Conservation (phyloP, 53 echinoderm and acorn worm genomes). For the Antedon mediterranea region DNA sequence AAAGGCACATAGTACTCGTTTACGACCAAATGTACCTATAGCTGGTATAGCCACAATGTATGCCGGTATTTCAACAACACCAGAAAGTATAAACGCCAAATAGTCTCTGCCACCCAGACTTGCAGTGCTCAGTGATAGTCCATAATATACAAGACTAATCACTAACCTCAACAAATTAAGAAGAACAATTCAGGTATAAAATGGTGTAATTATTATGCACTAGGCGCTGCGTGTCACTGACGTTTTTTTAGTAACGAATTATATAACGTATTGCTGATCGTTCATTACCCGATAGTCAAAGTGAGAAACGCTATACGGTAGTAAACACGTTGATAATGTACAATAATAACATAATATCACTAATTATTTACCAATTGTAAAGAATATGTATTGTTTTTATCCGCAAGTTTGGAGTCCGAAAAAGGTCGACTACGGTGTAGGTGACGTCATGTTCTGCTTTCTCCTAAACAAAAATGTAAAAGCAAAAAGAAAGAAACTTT, state of each 20-base stretch:
- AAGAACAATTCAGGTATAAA: too few relatives aligned
- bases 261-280: too few relatives aligned
- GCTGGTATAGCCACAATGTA: constrained; percentile 15
- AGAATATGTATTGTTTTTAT: background rate
- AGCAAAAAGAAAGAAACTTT: too few relatives aligned
- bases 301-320: too few relatives aligned
- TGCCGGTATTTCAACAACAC: constrained; percentile 43
- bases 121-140: constrained; percentile 31
- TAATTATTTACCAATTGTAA: constrained; percentile 11
- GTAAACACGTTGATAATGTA: too few relatives aligned
- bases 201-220: too few relatives aligned
- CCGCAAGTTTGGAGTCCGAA: background rate
- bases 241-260: too few relatives aligned
- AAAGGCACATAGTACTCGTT: constrained; percentile 7
- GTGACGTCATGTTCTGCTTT: background rate
- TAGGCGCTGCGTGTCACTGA: too few relatives aligned
- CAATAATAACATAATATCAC: too few relatives aligned
- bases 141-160: constrained; percentile 38
- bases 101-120: constrained; percentile 37
- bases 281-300: too few relatives aligned
- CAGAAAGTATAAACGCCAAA: constrained; percentile 31
- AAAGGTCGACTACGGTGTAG: background rate
- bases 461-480: background rate
- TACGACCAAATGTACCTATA: constrained; percentile 19
- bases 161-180: constrained; percentile 19